Conservation (phyloP, 2,113 vertebrate species). For the Poecilia latipinna region DNA sequence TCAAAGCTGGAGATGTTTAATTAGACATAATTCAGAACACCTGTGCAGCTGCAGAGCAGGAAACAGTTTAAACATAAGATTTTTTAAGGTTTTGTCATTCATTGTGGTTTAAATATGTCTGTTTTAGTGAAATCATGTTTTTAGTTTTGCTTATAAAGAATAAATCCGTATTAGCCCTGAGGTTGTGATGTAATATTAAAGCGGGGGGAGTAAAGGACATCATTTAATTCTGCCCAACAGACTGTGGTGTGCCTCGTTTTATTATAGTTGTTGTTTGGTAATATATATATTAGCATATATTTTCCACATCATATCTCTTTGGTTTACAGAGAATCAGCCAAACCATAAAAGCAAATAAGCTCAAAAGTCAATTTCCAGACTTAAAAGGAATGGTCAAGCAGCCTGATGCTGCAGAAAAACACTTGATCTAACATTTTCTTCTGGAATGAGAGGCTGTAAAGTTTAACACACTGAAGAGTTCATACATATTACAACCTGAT, state of each 20-base stretch:
- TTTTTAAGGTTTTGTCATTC: too few relatives aligned
- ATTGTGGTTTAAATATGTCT: too few relatives aligned
- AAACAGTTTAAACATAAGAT: background rate
- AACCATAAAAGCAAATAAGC: conserved; percentile 7
- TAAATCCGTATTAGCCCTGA: too few relatives aligned
- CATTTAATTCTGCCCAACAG: background rate
- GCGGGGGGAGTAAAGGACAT: background rate
- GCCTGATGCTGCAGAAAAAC: background rate
- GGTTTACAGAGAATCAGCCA: conserved; percentile 5
- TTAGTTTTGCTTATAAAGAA: too few relatives aligned
- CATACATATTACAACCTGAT: conserved; percentile 7
- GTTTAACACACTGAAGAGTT: background rate
- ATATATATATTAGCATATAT: too few relatives aligned
- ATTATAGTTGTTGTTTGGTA: background rate
- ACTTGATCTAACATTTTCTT: conserved; percentile 10
- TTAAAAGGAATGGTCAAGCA: conserved; percentile 39
- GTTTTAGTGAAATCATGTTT: too few relatives aligned
- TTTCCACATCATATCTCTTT: too few relatives aligned
- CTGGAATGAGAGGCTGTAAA: background rate
- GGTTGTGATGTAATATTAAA: too few relatives aligned
- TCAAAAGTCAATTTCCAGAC: conserved; percentile 44
- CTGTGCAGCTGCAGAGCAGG: background rate
- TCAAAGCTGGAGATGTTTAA: background rate
- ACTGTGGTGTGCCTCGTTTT: background rate
- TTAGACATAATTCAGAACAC: background rate